Base-by-base conservation (phyloP, 2,888 invertebrate genomes). In the Chrysolina haemoptera region DNA sequence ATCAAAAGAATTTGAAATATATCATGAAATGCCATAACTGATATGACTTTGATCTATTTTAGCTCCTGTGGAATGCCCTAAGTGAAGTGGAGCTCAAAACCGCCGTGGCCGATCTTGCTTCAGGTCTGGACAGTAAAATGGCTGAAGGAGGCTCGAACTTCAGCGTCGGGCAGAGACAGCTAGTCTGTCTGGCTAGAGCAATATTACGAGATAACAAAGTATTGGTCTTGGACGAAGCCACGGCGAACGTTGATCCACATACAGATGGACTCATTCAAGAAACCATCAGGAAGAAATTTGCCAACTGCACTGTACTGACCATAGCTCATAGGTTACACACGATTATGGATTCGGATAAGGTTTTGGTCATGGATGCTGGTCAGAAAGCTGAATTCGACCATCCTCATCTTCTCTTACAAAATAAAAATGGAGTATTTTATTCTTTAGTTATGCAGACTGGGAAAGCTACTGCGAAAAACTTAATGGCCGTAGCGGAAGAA, bases 291-390 rank as follows among this genome's bases (percentile, higher is more conserved):
- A 89, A 89, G 65, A 94, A 94, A 85, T 96, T 95, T 84, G 90
- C 89, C 0, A 89, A 91, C n/a, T 95, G 95, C 85, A 95, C 95
- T 0, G 95, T 96, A 48, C 90, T 96, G 43, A 95, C 95, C 0
- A 94, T 96, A 64, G 96, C 96, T 40, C 96, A 96, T 87, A 90
- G 96, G 62, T 90, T 96, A 8, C 92, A 96, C 83, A 96, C 96
- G 0, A 93, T 96, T 67, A 95, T 96, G 93, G 95, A 96, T 87
- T 94, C 94, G 0, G 94, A 95, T 88, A 91, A 92, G 16, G 93
- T 95, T 69, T 85, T 96, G 78, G 95, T 95, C 9, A 92, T 96
- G 91, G 94, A 95, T 84, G 93, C 93, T 43, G 96, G 96, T 0
- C 91, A 62, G 22, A 90, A 93, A 84, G 91, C 91, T 0, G 96